These are phyloP conservation scores for human (Homo sapiens) DNA, from an alignment of 2,113 vertebrate species.

Conservation along the genomic window GRCh38 chr7:86708501-86709000, in stretches of 20 bases:
- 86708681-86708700: conserved; percentile 82
- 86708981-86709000: conserved; percentile 1
- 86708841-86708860: not conserved
- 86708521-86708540: conserved; percentile 76
- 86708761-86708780: not conserved
- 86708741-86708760: conserved; percentile 37
- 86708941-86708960: not conserved
- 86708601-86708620: conserved; percentile 74
- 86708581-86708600: conserved; percentile 80
- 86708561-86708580: conserved; percentile 83
- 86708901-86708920: not conserved
- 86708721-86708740: conserved; percentile 73
- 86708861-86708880: not conserved
- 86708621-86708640: conserved; percentile 78
- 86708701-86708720: conserved; percentile 80
- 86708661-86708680: conserved; percentile 74
- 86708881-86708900: not conserved
- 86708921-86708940: not conserved
- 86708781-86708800: not conserved
- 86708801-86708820: not conserved
- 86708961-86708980: not conserved
- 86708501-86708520: conserved; percentile 80
- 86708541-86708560: conserved; percentile 77
- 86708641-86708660: conserved; percentile 74
- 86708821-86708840: not conserved